These are phyloP conservation scores for Psammodynastes pulverulentus DNA, from an alignment of 2,113 vertebrate genomes.

Conservation along the genomic window DNA sequence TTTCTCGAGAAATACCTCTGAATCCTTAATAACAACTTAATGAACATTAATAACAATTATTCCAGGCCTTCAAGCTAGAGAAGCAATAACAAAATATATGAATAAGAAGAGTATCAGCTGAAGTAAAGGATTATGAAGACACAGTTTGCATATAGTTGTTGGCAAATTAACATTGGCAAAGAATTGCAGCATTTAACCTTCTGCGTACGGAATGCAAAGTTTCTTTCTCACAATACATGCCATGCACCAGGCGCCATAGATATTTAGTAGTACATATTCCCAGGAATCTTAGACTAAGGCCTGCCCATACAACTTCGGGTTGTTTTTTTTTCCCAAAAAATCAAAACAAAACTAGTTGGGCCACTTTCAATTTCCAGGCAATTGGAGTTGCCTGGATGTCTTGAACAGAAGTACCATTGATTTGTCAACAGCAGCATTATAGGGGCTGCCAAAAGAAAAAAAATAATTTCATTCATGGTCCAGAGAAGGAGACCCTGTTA, in stretches of 20 bases:
- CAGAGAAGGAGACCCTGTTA: slow-evolving; percentile 42
- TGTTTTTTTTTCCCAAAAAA: neutral
- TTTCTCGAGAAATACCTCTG: too few species aligned
- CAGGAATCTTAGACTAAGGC: neutral
- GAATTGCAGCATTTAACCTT: neutral
- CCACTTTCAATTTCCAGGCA: neutral
- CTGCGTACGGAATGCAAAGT: neutral
- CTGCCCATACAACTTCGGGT: neutral
- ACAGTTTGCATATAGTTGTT: neutral
- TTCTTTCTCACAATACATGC: neutral
- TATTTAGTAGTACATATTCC: neutral
- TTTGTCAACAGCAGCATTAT: neutral
- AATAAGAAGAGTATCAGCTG: neutral
- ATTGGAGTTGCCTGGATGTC: too few species aligned
- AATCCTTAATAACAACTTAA: too few species aligned
- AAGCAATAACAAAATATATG: neutral
- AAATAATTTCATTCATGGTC: neutral
- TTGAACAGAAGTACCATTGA: neutral
- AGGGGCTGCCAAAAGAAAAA: neutral
- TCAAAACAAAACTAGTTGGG: neutral
- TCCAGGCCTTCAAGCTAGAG: neutral
- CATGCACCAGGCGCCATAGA: neutral
- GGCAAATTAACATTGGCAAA: neutral
- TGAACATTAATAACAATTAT: neutral
- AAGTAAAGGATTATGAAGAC: neutral